These are phyloP conservation scores for Aphelocoma californica DNA, from an alignment of 2,797 vertebrate genomes.

Conservation along the genomic window DNA sequence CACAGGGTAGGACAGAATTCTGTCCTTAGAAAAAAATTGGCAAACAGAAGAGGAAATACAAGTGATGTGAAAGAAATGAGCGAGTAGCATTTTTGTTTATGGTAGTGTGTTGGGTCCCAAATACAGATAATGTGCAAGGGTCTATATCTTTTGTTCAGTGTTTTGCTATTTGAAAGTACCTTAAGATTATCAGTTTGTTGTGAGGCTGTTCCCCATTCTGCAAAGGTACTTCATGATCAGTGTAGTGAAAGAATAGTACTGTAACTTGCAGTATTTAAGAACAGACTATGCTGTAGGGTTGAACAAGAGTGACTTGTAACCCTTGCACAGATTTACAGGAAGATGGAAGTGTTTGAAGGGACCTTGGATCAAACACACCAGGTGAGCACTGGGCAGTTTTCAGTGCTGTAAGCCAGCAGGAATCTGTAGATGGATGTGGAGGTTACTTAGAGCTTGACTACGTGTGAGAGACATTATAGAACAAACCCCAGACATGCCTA, in stretches of 20 bases:
- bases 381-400: background rate
- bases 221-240: background rate
- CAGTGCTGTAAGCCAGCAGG: background rate
- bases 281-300: background rate
- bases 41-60: background rate
- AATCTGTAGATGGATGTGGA: background rate
- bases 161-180: background rate
- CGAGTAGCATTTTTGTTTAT: background rate
- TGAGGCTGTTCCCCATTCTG: background rate
- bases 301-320: background rate
- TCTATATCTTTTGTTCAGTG: background rate
- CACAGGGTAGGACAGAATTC: background rate
- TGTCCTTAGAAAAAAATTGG: background rate
- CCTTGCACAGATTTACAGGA: accelerated
- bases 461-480: background rate
- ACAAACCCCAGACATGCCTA: accelerated
- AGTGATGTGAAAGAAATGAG: background rate
- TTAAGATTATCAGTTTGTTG: background rate
- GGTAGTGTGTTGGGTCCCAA: background rate
- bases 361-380: accelerated
- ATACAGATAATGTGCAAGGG: background rate
- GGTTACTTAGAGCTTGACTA: background rate
- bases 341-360: background rate
- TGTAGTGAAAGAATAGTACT: background rate
- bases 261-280: background rate